Base-by-base conservation (phyloP, 1,140 invertebrate genomes). In the Theocolax elegans region DNA sequence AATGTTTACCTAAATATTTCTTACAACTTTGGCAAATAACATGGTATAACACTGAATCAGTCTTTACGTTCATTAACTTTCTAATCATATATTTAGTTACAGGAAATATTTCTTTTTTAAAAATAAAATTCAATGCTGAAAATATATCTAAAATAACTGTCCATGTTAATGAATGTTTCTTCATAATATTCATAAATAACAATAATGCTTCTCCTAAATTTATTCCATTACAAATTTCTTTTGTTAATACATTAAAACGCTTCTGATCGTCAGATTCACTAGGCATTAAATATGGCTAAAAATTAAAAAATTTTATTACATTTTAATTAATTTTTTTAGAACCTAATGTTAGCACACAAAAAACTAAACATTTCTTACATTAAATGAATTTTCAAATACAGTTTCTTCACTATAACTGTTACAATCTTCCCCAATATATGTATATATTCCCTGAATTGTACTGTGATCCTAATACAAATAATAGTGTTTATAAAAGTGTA, bases 71-170 rank as follows among this genome's bases (percentile, higher is more conserved):
- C 29, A 58, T 35, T 19, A 58, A 58, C 13, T 58, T 35, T 35
- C 17, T 35, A 38, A 58, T 58, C 54, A 17, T 58, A 40, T 38
- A 58, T 31, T 58, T 58, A n/a, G 54, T 58, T 21, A 58, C 29
- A 19, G 54, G 54, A 17, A 58, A 38, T 17, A 58, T 12, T 9
- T 58, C 38, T 58, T 38, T 21, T 1, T 38, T 19, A 40, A 58
- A 38, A 58, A 58, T 58, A n/a, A 38, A 58, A 21, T 58, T 58
- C 4, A 53, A 53, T 2, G 51, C 51, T 12, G 4, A 3, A 40
- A 58, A 58, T 58, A 58, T 58, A 19, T 58, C 54, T 58, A 58
- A 29, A 6, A 53, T 4, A 29, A 31, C 25, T 1, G 27, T 31
- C 51, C 51, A 53, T 58, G n/a, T n/a, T n/a, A n/a, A n/a, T n/a